A percentile compares a stretch with the other conserved stretches of the same genome.
Evolutionary conservation across 2,888 invertebrate species (phyloP).

Genomic region (Eilema sororculum): DNA sequence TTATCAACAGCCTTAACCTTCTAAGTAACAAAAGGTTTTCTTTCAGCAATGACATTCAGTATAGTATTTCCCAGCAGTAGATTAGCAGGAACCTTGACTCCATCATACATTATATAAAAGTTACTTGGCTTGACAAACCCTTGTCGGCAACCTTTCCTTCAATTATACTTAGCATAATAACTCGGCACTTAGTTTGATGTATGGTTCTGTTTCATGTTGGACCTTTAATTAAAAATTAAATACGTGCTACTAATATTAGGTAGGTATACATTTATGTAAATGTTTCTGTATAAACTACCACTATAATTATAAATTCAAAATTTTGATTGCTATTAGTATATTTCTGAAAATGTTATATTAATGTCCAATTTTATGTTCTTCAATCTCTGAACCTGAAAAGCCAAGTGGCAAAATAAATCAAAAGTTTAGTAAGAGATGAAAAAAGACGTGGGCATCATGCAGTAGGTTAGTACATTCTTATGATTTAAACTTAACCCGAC

Average conservation of each 20-base stretch:
- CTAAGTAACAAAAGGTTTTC: background rate
- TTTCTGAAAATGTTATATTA: too few species aligned
- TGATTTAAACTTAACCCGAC: too few species aligned
- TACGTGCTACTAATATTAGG: background rate
- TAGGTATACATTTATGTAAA: background rate
- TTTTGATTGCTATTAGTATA: too few species aligned
- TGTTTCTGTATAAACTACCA: too few species aligned
- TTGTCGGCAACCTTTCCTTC: slow-evolving; percentile 8
- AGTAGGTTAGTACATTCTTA: too few species aligned
- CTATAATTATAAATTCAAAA: too few species aligned
- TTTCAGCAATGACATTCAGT: slow-evolving; percentile 1
- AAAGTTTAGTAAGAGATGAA: too few species aligned
- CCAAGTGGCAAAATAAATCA: too few species aligned
- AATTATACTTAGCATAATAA: background rate
- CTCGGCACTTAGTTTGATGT: background rate
- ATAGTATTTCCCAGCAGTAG: background rate
- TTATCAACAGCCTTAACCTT: background rate
- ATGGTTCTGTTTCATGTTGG: background rate
- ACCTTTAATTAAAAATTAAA: background rate
- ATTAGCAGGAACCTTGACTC: slow-evolving; percentile 5
- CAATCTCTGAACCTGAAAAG: too few species aligned
- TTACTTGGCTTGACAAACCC: slow-evolving; percentile 1
- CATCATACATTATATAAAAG: background rate
- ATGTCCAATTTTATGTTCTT: too few species aligned
- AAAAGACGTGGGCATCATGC: too few species aligned